Base-by-base conservation (phyloP, 2,113 vertebrate genomes). In the Campylorhamphus procurvoides region DNA sequence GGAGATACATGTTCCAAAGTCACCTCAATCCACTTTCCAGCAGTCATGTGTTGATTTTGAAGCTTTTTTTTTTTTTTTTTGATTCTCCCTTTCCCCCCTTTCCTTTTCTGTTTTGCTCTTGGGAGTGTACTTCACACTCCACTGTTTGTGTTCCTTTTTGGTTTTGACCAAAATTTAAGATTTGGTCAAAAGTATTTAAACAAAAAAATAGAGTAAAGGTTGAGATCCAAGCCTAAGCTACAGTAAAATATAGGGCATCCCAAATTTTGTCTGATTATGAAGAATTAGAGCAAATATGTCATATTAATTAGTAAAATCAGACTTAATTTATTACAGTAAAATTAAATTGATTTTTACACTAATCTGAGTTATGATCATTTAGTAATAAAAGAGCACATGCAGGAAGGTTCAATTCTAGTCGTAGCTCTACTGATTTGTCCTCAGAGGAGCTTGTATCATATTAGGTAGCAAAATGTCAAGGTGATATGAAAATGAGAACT, bases 111-210 rank as follows among this genome's bases (percentile, higher is more conserved):
- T 60, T 90, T 33, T 58, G 60, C 28, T 5, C 82, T 85, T 85
- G 24, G 31, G 24, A 49, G 7, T 17, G 10, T 55, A 15, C 31
- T 69, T 87, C 69, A 53, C 11, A 17, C 25, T 71, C 33, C 25
- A 35, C 46, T 66, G 22, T 53, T 81, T 0, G 0, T 58, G 11
- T 67, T 82, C 33, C 71, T 29, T 84, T 82, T 68, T 4, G 2
- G 35, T 90, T 55, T 46, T 64, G 35, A n/a, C 7, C 11, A 28
- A 62, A 40, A 19, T 25, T 13, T 63, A 29, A 40, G 37, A 29
- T 63, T 63, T 40, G 18, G 37, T 63, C 37, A 40, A 40, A 42
- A 63, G 6, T 59, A 17, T 19, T 63, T 49, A 67, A 73, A 56
- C 10, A 46, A 55, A 59, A 59, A 35, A 35, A 25, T 25, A 33